phyloP scores from a whole-genome alignment of 1,140 invertebrate species.

The Calephelis virginiensis region DNA sequence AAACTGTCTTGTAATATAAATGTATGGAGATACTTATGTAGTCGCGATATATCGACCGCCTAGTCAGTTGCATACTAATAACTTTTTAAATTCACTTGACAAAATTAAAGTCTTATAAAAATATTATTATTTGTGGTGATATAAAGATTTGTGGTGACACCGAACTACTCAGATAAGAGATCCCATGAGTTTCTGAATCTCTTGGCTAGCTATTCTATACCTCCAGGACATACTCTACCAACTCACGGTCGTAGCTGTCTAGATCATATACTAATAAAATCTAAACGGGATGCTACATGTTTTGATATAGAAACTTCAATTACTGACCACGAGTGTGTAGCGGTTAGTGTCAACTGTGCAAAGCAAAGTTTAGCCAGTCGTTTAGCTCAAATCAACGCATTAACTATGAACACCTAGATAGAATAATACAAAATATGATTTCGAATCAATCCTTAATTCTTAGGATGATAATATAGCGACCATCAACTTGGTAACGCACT shows the following conservation, averaged over 20 bases:
- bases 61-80: constrained; percentile 8
- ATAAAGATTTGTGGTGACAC: constrained; percentile 30
- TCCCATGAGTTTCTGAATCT: neutral
- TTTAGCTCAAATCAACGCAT: neutral
- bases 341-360: neutral
- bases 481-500: neutral
- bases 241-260: constrained; percentile 26
- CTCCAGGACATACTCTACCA: constrained; percentile 21
- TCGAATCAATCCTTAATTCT: neutral
- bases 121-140: constrained; percentile 29
- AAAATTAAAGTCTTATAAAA: constrained; percentile 17
- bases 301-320: constrained; percentile 11
- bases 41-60: constrained; percentile 26
- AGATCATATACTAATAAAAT: constrained; percentile 27
- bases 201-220: constrained; percentile 17
- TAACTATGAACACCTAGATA: neutral
- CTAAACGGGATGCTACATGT: neutral
- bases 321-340: constrained; percentile 17
- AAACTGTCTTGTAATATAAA: constrained; percentile 20
- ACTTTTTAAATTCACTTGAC: constrained; percentile 25
- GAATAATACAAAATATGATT: neutral
- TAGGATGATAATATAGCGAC: neutral
- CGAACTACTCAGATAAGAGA: constrained; percentile 1
- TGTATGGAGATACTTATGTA: constrained; percentile 13
- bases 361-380: neutral